Evolutionary conservation across 2,888 invertebrate species (phyloP).

Genomic region (Brachypalpus laphriformis): DNA sequence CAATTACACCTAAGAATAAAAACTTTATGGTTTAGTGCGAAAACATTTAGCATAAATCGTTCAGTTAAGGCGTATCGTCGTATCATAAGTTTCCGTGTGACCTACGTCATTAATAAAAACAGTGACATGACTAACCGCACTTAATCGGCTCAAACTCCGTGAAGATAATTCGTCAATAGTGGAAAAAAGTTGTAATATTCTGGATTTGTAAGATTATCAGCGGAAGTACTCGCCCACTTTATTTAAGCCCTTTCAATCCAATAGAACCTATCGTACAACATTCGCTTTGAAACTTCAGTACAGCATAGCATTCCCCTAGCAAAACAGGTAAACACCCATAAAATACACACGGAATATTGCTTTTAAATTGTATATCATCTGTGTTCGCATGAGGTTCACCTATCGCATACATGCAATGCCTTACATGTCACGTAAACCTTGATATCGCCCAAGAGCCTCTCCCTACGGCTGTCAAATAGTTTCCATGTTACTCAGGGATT

Average conservation of each 20-base stretch:
- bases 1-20: not conserved
- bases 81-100: no score
- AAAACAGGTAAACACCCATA: not conserved
- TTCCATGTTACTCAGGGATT: conserved; percentile 64
- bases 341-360: conserved; percentile 27
- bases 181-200: no score
- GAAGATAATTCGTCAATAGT: no score
- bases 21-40: not conserved
- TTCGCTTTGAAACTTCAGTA: not conserved
- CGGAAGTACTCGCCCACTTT: not conserved
- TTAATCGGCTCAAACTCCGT: no score
- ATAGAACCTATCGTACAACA: not conserved
- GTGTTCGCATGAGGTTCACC: conserved; percentile 54
- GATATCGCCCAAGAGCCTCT: conserved; percentile 15
- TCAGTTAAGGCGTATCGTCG: not conserved
- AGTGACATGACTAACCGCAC: not conserved
- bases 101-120: not conserved
- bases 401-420: conserved; percentile 60
- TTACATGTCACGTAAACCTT: conserved; percentile 57
- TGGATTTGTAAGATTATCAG: no score
- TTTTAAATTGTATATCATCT: conserved; percentile 60
- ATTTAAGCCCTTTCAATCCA: not conserved
- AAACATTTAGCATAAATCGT: not conserved
- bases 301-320: not conserved
- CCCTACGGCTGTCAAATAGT: conserved; percentile 51